Evolutionary conservation across 2,888 invertebrate genomes (phyloP), one percentile per base, ranked within the genome.

Genomic region (Ophioninae sp.): DNA sequence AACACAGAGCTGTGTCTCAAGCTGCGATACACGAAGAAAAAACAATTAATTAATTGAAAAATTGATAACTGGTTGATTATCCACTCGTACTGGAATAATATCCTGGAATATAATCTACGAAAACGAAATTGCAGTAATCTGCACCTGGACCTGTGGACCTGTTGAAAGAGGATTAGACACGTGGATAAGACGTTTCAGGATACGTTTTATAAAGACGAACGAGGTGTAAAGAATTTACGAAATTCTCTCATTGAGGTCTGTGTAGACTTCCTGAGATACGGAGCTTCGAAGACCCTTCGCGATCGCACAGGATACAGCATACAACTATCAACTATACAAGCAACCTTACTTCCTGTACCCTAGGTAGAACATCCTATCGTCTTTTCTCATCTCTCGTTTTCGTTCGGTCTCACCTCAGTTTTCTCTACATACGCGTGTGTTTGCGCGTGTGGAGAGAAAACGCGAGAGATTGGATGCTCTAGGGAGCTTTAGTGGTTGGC

Each of bases 401-500:
- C 20, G 79, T 72, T 65, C 74, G 30, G 76, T 67, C 63, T 69
- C 41, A 79, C 69, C 83, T 83, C 61, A 61, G 30, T 74, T 58
- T 64, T 51, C 58, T 78, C 72, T 61, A 81, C 51, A 51, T 64
- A 37, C 17, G 37, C n/a, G 58, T 63, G 58, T 61, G 51, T 20
- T 6, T 69, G 51, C 44, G 44, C 37, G 64, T 74, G 20, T 56
- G 13, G 51, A 51, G 51, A 51, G 51, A 51, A 51, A 51, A 77
- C 63, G 65, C 80, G 69, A 51, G 51, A 61, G 73, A 74, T 79
- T 61, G 80, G 77, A 81, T 77, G 84, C 87, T 87, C 88, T 73
- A 67, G 86, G 81, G 86, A 89, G 86, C 88, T 89, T 87, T 87
- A 88, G 85, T 88, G 87, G 87, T 87, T 88, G 88, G 87, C 87